Percentiles rank a stretch among this genome's conserved stretches.
These are phyloP conservation scores for Capitella teleta DNA, from an alignment of 1,140 invertebrate genomes.

Conservation along the genomic window DNA sequence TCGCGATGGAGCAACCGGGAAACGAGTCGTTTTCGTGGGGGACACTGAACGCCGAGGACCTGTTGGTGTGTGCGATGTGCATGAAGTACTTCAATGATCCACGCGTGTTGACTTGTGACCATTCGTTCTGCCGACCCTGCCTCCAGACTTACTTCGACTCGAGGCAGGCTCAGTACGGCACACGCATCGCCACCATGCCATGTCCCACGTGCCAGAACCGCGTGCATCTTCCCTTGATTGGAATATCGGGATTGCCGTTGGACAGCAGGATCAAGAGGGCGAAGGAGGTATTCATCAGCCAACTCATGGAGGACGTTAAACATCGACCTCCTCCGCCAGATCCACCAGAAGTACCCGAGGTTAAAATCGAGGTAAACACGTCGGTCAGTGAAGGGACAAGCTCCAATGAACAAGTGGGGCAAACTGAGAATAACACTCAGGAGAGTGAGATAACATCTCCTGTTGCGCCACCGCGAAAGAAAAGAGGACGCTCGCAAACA, in stretches of 20 bases:
- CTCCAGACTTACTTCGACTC: not conserved
- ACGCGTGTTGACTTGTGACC: slow-evolving; percentile 1
- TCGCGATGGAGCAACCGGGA: too few species aligned
- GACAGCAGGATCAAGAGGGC: not conserved
- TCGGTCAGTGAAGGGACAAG: not conserved
- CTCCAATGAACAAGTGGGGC: not conserved
- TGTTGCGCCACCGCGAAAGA: too few species aligned
- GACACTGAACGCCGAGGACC: not conserved
- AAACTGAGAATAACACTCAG: too few species aligned
- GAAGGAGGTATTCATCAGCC: not conserved
- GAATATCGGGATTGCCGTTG: not conserved
- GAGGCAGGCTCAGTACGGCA: not conserved
- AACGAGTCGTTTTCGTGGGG: not conserved
- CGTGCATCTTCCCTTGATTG: not conserved
- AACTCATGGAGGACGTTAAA: not conserved
- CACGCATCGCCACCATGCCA: not conserved
- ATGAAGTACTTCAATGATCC: slow-evolving; percentile 2
- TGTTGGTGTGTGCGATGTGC: not conserved
- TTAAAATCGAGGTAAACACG: not conserved
- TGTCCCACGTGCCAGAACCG: not conserved
- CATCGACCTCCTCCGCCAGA: not conserved
- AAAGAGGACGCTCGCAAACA: too few species aligned
- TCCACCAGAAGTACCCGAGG: not conserved
- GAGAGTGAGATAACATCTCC: too few species aligned
- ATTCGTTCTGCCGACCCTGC: slow-evolving; percentile 3